Evolutionary conservation across 2,113 vertebrate genomes (phyloP).

Genomic region (Myiozetetes cayanensis): DNA sequence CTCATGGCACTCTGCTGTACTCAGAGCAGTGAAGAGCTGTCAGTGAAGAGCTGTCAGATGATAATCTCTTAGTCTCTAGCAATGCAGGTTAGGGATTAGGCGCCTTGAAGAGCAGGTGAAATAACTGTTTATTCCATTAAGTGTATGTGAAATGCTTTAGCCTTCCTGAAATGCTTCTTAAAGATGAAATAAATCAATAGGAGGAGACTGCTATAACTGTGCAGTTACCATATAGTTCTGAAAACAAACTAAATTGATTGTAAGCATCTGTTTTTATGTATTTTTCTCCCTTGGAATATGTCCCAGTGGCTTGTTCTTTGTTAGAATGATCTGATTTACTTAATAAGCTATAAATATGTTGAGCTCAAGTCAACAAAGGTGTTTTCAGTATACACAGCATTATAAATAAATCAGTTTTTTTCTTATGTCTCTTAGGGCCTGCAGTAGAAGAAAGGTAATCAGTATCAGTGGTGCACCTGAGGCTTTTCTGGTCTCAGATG

Average conservation of each 20-base stretch:
- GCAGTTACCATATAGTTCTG: neutral
- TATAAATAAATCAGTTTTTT: constrained; percentile 53
- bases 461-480: constrained; percentile 18
- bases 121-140: neutral
- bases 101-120: neutral
- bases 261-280: constrained; percentile 34
- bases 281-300: constrained; percentile 33
- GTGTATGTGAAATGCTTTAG: neutral
- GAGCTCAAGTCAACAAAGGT: constrained; percentile 53
- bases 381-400: constrained; percentile 29
- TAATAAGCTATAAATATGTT: constrained; percentile 63
- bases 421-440: constrained; percentile 6
- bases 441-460: constrained; percentile 40
- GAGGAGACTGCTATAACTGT: neutral
- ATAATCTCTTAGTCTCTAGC: neutral
- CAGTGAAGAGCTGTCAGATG: neutral
- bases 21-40: neutral
- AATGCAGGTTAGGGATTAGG: neutral
- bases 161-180: constrained; percentile 15
- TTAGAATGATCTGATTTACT: constrained; percentile 47
- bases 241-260: constrained; percentile 48
- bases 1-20: neutral
- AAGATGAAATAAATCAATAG: constrained; percentile 39
- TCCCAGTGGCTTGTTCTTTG: constrained; percentile 48
- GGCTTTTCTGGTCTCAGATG: constrained; percentile 26